Base-by-base conservation (phyloP, 2,797 vertebrate species). In the Melanotaenia maccullochi region DNA sequence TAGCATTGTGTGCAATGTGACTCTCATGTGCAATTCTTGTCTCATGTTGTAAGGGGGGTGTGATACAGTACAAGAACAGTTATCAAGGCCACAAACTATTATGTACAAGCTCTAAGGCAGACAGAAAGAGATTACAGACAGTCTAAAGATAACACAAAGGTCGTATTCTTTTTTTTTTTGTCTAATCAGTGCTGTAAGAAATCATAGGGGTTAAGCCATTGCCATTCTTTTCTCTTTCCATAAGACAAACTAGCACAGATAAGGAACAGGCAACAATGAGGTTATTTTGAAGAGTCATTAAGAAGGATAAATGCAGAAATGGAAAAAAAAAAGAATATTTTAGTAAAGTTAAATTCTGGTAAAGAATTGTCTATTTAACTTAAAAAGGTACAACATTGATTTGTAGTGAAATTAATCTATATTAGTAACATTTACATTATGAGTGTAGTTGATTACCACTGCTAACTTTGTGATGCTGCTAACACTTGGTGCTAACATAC, bases 1-100 rank as follows among this genome's bases (percentile, higher is more conserved):
- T 9, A 22, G 47, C 24, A 57, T 35, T 60, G 47, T 64, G 32
- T 52, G n/a, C 60, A 30, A 71, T 63, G 67, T 73, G 74, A 89
- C 66, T 83, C 42, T 69, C 72, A 60, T 73, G 60, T 75, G 57
- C 6, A 7, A 9, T 61, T 40, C 49, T 70, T 69, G 54, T 75
- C 42, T 66, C 42, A 52, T 0, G 1, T n/a, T 61, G 35, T 61
- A 32, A 40, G 49, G n/a, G 38, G 54, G 56, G 40, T 5, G 12
- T 5, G 56, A 60, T 52, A 42, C 38, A 56, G 30, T 35, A 32
- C 8, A 62, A 62, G 33, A 62, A 66, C 22, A 38, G 55, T 62
- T 38, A 70, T 61, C 28, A 67, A 60, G 44, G 12, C 40, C 38
- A 60, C 47, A 78, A 73, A 61, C 58, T 54, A 52, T 72, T 20